A percentile compares a stretch with the other conserved stretches of the same genome.
These are phyloP conservation scores for Remorina albescens DNA, from an alignment of 2,797 vertebrate species.

Conservation along the genomic window DNA sequence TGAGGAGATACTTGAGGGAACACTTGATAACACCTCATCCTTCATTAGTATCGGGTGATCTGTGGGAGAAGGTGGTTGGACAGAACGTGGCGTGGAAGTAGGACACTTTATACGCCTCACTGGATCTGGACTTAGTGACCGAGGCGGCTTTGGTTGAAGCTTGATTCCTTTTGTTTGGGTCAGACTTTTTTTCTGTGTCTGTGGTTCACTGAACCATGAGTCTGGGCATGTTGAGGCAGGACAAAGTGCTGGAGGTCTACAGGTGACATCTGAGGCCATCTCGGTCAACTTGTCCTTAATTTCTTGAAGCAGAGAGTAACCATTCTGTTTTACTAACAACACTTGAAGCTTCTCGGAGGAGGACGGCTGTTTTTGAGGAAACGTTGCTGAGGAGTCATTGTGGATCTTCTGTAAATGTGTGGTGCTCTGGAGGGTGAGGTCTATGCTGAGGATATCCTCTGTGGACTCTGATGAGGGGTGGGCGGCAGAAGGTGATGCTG, in stretches of 20 bases:
- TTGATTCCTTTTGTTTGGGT: background rate
- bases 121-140: constrained; percentile 1
- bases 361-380: background rate
- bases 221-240: background rate
- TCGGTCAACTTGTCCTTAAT: background rate
- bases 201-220: constrained; percentile 7
- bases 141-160: constrained; percentile 37
- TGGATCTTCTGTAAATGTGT: constrained; percentile 42
- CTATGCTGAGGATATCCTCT: constrained; percentile 3
- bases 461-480: constrained; percentile 8
- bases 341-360: constrained; percentile 7
- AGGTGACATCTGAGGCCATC: constrained; percentile 6
- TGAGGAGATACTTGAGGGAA: background rate
- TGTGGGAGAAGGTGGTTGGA: background rate
- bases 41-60: background rate
- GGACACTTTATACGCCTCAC: background rate
- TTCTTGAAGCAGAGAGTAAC: constrained; percentile 23
- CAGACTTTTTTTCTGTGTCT: background rate
- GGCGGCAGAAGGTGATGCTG: background rate
- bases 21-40: constrained; percentile 1
- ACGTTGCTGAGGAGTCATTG: constrained; percentile 7
- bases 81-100: background rate
- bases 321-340: constrained; percentile 8
- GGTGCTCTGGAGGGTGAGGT: constrained; percentile 14
- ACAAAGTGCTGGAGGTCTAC: constrained; percentile 11